Conservation (phyloP, 2,113 vertebrate genomes). For the Garra rufa region DNA sequence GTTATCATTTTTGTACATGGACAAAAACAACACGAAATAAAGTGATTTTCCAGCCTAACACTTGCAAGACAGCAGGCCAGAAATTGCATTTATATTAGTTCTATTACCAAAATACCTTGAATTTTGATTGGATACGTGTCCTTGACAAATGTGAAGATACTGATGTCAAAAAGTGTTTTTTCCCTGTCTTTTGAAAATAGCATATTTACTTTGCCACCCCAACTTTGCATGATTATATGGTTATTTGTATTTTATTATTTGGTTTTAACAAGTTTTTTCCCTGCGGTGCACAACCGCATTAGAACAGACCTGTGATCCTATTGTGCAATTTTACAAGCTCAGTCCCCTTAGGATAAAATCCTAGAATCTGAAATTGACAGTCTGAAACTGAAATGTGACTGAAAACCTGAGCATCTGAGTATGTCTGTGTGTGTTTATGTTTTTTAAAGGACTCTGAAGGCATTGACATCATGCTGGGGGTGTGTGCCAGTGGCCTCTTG, state of each 20-base stretch:
- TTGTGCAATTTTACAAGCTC: not conserved
- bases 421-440: conserved; percentile 6
- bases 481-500: conserved; percentile 95
- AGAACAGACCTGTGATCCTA: not conserved
- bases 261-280: not conserved
- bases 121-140: not conserved
- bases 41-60: not conserved
- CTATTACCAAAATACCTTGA: not conserved
- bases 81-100: not conserved
- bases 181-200: not conserved
- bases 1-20: no score
- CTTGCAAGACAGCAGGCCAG: not conserved
- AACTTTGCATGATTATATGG: not conserved
- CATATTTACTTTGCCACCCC: not conserved
- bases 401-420: not conserved
- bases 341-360: not conserved
- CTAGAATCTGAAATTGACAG: not conserved
- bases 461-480: conserved; percentile 98
- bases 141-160: not conserved
- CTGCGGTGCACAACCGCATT: not conserved
- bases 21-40: not conserved
- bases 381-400: not conserved
- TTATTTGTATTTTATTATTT: not conserved
- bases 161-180: not conserved
- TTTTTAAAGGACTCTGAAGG: conserved; percentile 91